Percentiles rank a stretch among this genome's conserved stretches.
phyloP scores from a whole-genome alignment of 2,113 vertebrate species.

The Labrus mixtus region DNA sequence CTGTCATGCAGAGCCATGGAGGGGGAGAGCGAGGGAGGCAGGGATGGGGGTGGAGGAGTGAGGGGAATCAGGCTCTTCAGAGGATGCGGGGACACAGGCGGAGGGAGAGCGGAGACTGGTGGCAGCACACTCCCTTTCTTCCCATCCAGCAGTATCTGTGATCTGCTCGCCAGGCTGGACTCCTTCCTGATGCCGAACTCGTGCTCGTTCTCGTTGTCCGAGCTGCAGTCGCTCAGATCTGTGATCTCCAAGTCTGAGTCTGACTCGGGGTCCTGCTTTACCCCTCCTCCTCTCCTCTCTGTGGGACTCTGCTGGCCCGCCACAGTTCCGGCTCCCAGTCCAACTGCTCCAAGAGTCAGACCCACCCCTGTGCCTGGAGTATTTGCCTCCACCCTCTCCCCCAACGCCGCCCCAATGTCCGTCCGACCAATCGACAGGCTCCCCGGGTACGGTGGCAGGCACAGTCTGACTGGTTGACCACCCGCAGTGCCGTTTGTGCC shows the following conservation, averaged over 20 bases:
- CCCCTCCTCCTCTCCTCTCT: slow-evolving; percentile 82
- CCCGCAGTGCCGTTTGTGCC: slow-evolving; percentile 79
- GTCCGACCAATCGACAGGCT: slow-evolving; percentile 78
- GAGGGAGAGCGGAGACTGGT: slow-evolving; percentile 77
- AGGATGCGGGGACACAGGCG: slow-evolving; percentile 79
- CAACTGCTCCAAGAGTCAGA: slow-evolving; percentile 76
- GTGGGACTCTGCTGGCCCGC: slow-evolving; percentile 79
- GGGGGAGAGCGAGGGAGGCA: slow-evolving; percentile 76
- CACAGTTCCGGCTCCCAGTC: slow-evolving; percentile 67
- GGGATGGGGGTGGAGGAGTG: slow-evolving; percentile 76
- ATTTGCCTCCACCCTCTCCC: slow-evolving; percentile 69
- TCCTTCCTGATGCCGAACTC: slow-evolving; percentile 81
- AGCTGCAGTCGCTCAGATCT: slow-evolving; percentile 93
- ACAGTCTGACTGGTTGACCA: slow-evolving; percentile 74
- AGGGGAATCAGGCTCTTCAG: slow-evolving; percentile 82
- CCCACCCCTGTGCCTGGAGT: slow-evolving; percentile 62
- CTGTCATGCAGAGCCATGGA: slow-evolving; percentile 77
- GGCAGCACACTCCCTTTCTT: slow-evolving; percentile 76
- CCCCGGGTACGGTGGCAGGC: slow-evolving; percentile 75
- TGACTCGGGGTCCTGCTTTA: slow-evolving; percentile 89
- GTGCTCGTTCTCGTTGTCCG: slow-evolving; percentile 89
- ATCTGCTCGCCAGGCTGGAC: slow-evolving; percentile 65
- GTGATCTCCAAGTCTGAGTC: slow-evolving; percentile 95
- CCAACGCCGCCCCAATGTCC: slow-evolving; percentile 70
- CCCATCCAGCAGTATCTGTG: slow-evolving; percentile 67